Percentiles rank a stretch among this genome's conserved stretches.
Evolutionary conservation across 2,113 vertebrate species (phyloP).

Genomic region (Oreocharis arfaki): DNA sequence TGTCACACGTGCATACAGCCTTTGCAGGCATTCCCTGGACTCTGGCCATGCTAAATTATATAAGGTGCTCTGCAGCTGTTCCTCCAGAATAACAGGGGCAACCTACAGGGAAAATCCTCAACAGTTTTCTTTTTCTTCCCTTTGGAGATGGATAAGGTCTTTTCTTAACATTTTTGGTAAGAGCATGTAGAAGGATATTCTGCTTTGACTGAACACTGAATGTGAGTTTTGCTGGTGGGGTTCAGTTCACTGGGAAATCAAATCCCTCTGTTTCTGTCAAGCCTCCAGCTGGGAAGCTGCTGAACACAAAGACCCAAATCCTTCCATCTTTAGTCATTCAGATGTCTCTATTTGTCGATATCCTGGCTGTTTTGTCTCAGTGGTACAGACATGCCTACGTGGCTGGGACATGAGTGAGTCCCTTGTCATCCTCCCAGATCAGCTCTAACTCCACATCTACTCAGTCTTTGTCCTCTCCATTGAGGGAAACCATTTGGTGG

Average conservation of each 20-base stretch:
- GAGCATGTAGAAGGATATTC: neutral
- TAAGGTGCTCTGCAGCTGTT: neutral
- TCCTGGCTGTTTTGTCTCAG: neutral
- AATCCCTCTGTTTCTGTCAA: neutral
- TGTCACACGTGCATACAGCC: neutral
- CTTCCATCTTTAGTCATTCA: neutral
- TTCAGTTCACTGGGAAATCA: neutral
- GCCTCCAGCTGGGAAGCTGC: neutral
- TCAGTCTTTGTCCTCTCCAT: neutral
- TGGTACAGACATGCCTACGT: neutral
- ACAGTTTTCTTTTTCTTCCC: neutral
- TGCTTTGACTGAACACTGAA: neutral
- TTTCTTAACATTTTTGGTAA: neutral
- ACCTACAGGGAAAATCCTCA: neutral
- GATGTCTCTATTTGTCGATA: neutral
- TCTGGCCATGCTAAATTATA: neutral
- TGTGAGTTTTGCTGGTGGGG: accelerated
- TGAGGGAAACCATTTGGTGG: neutral
- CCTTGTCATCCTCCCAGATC: neutral
- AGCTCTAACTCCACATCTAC: neutral
- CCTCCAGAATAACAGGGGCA: neutral
- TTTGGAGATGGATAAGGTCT: neutral
- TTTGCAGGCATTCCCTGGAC: neutral
- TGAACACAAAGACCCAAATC: neutral
- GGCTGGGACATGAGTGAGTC: neutral